Evolutionary conservation across 92 coral and sea anemone species (phyloP), one percentile per base, ranked within the genome.

Genomic region (Porites lobata): DNA sequence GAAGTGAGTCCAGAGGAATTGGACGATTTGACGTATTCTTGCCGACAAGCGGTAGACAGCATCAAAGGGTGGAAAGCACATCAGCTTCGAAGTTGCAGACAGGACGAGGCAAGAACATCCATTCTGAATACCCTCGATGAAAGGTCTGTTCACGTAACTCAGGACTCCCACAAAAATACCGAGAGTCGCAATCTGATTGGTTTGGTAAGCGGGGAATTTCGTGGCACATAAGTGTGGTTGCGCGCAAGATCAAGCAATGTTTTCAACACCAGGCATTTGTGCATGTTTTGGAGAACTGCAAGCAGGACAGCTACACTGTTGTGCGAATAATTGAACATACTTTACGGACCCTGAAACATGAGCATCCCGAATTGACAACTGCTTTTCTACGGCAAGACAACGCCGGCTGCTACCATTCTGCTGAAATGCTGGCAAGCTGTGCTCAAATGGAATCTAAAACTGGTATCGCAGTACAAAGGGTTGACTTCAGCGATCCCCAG

Each of bases 141-240:
- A 6, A n/a, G 17, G 9, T 43, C 86, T n/a, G 72, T 85, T 32
- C 65, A 51, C 72, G 19, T 76, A 53, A 70, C 75, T 9, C 58
- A 70, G 47, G 75, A 70, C 8, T 88, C 52, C 92, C 88, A 2
- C 85, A 78, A 24, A 82, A 82, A 57, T 75, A 82, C 63, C 57
- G 84, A 32, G 92, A 88, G 53, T 82, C 92, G 14, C 91, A 88
- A 77, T 73, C 87, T 19, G 92, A 88, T 79, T 70, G 75, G 75
- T 70, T 70, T 15, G 75, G 75, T 2, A 70, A 70, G 17, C 38
- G 75, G 15, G 75, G 77, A 32, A 81, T 88, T 79, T 88, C 87
- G 51, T 88, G 91, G 91, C 91, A 88, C 79, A 80, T 88, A n/a
- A 81, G 91, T 63, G 91, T 88, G 19, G 91, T 53, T 59, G 91